These are phyloP conservation scores for Panzeria rudis DNA, from an alignment of 2,888 invertebrate genomes.

Conservation along the genomic window DNA sequence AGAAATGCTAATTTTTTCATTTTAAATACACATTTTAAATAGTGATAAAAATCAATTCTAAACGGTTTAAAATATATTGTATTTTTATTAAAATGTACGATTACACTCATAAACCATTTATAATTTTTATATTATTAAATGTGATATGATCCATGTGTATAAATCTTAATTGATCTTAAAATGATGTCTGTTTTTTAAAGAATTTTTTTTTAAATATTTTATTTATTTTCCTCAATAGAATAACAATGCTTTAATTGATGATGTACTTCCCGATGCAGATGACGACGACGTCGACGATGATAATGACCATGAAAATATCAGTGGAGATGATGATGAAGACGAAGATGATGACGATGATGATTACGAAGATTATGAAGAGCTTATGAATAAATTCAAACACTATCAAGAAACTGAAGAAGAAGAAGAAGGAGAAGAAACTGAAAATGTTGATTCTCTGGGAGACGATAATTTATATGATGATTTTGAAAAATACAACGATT, in stretches of 20 bases:
- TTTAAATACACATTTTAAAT: conserved; percentile 38
- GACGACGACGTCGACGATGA: conserved; percentile 73
- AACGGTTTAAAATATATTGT: conserved; percentile 30
- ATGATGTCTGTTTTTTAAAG: conserved; percentile 52
- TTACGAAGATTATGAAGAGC: conserved; percentile 69
- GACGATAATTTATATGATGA: conserved; percentile 80
- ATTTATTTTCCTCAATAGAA: conserved; percentile 76
- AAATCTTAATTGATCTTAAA: conserved; percentile 68
- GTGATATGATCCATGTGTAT: conserved; percentile 57
- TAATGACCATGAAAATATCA: conserved; percentile 69
- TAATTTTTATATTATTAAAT: conserved; percentile 36
- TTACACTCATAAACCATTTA: conserved; percentile 49
- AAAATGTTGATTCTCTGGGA: conserved; percentile 73
- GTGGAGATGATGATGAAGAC: conserved; percentile 68
- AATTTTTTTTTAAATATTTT: conserved; percentile 29
- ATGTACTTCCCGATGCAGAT: conserved; percentile 74
- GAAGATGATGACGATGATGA: conserved; percentile 68
- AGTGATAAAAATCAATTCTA: conserved; percentile 62
- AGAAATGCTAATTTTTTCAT: conserved; percentile 35
- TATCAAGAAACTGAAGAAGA: conserved; percentile 71
- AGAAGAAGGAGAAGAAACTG: conserved; percentile 68
- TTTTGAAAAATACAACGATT: conserved; percentile 77
- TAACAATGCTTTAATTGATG: conserved; percentile 78
- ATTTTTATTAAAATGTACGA: conserved; percentile 2
- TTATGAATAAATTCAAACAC: conserved; percentile 66